Base-by-base conservation (phyloP, 1,140 invertebrate genomes). In the Microvelia longipes region DNA sequence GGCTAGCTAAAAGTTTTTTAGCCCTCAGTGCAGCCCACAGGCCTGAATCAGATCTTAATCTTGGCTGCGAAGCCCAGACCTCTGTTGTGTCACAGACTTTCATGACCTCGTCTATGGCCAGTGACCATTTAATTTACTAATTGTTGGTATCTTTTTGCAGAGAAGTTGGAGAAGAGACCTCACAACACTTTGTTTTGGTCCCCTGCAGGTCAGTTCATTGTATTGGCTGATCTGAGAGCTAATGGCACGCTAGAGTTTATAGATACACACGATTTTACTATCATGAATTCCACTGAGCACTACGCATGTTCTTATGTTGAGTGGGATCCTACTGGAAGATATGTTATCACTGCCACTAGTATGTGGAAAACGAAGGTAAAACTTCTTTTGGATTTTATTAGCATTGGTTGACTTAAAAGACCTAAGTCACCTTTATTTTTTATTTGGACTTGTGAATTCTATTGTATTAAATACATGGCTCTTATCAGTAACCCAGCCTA, bases 261-360 rank as follows among this genome's bases (percentile, higher is more conserved):
- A 26, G 96, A 98, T 77, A 96, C 95, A 0, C 88, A 90, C 73
- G 94, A 97, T 78, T 95, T 97, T 78, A 90, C 94, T 1, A 87
- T 96, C 1, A 98, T 96, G 91, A 90, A 92, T 74, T 87, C 88
- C 1, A 89, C 89, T 0, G 96, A 98, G 79, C 96, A 98, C 82
- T 98, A 94, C 80, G 86, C 93, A 84, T 90, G 90, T 74, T 96
- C 93, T 0, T 94, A 98, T 76, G 91, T 98, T 1, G 96, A 98
- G 80, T 99, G 98, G 98, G 98, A 99, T 82, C 96, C 97, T 2
- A 99, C 96, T 29, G 97, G 97, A 24, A 85, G 97, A 76, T 99
- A 98, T 80, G 94, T 99, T 19, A 90, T 94, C 19, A 97, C 95
- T 0, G 92, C 89, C 2, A 94, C 98, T 11, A 96, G 94, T 1